Evolutionary conservation across 2,888 invertebrate genomes (phyloP), one percentile per base, ranked within the genome.

Genomic region (Drosophila silvestris): DNA sequence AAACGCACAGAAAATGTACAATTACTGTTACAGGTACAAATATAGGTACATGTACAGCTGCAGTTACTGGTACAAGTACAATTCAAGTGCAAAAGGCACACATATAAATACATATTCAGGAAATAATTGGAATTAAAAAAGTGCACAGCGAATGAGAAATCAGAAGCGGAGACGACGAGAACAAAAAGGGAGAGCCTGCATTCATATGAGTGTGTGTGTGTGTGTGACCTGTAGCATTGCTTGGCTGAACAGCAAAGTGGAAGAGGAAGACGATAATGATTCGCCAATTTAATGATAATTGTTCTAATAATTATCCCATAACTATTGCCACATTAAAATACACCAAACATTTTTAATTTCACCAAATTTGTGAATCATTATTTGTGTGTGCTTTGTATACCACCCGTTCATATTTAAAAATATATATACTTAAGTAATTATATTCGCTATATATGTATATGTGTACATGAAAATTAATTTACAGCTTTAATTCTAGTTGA

Each of bases 241-340:
- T 75, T 75, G 68, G 58, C 12, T 57, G 39, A 57, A 28, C 60
- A 39, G 32, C 67, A 62, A 71, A 76, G 66, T 68, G 60, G 54
- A 85, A 74, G 59, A 79, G 85, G 74, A 81, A 68, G 57, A 73
- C 73, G 65, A 79, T 90, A 86, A 86, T 90, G 77, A 81, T 85
- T 85, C 79, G 89, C 90, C 84, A 90, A 89, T 89, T 90, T 83
- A 75, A 85, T 71, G 70, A 81, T 85, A 85, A 83, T 86, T 86
- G 74, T 62, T 74, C 67, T 73, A 77, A 77, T 86, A 90, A 86
- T 90, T 90, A 86, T 86, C 74, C 35, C 70, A 67, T 57, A 70
- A 66, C 70, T 52, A 60, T 81, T 75, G 61, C 62, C 59, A 70
- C 64, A 77, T 71, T 75, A 79, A 74, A 85, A 74, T 50, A 67